Evolutionary conservation across 2,113 vertebrate species (phyloP), one percentile per base, ranked within the genome.

Genomic region (Oenanthe oenanthe): DNA sequence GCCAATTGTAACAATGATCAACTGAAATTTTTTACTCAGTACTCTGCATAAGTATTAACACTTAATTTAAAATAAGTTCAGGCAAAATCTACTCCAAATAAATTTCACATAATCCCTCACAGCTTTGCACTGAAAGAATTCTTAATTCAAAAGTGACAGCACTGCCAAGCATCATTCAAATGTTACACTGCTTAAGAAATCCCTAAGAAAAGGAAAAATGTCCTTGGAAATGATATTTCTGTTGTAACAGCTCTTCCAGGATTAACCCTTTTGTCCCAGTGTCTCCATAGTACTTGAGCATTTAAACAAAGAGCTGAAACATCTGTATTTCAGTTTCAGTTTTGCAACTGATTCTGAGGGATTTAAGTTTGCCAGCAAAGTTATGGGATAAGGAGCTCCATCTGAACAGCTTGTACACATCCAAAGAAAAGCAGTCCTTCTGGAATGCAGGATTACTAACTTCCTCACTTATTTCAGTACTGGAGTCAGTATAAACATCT

Each of bases 261-360:
- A 88, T 29, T 63, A 85, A 62, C 61, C 85, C 42, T 43, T 85
- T 85, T 51, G 32, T 42, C 34, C 53, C 2, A 1, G 1, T 42
- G 20, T 24, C 66, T 50, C 43, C 18, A 36, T 10, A 31, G 14
- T 25, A 36, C 0, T 1, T 18, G 5, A 79, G 26, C 8, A 19
- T 76, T 75, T 54, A 76, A 51, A 47, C 47, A 73, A 70, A 91
- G 8, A 66, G 68, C 32, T 81, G 43, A 57, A 78, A 62, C 34
- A 51, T 32, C 20, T 54, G 38, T 29, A 51, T 29, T 85, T 87
- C 38, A n/a, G 60, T 26, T 61, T 31, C 60, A 77, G 13, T 58
- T 84, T 48, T 66, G 78, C 38, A 89, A 7, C 21, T 26, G 24
- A 38, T 67, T 72, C 53, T 12, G 42, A 22, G 25, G 36, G n/a